Evolutionary conservation across 64 coral and sea anemone species (phyloP).

Genomic region (Stylophora pistillata): DNA sequence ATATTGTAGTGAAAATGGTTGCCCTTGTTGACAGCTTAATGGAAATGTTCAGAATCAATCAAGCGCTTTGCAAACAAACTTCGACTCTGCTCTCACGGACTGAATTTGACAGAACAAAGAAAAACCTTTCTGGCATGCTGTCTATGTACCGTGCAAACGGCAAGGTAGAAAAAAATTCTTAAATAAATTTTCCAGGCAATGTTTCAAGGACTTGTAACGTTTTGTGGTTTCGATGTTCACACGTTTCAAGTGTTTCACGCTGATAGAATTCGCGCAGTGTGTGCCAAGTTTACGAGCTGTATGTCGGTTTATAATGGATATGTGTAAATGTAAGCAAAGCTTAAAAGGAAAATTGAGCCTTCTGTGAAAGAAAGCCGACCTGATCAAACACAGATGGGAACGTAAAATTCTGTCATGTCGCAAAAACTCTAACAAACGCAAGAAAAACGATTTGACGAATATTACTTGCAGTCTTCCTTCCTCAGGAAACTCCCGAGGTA

Average conservation of each 20-base stretch:
- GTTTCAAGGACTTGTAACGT: background rate
- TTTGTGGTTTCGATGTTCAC: background rate
- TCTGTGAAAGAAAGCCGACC: constrained; percentile 38
- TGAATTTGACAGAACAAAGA: constrained; percentile 16
- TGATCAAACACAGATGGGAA: constrained; percentile 57
- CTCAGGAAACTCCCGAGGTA: background rate
- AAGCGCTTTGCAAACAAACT: constrained; percentile 41
- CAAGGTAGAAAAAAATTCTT: background rate
- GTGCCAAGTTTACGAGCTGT: background rate
- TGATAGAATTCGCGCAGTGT: background rate
- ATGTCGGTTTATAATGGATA: constrained; percentile 44
- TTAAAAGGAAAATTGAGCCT: constrained; percentile 67
- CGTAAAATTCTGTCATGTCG: background rate
- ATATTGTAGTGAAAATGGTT: constrained; percentile 32
- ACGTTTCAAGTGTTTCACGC: constrained; percentile 5
- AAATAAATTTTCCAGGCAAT: constrained; percentile 13
- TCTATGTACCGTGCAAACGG: background rate
- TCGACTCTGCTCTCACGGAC: constrained; percentile 29
- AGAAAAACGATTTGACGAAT: background rate
- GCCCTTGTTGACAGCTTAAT: constrained; percentile 58
- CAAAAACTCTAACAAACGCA: background rate
- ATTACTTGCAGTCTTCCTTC: background rate
- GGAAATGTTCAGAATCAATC: constrained; percentile 44
- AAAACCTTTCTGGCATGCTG: constrained; percentile 21
- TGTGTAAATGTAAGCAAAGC: constrained; percentile 60